These are phyloP conservation scores for Monomorium pharaonis DNA, from an alignment of 1,140 invertebrate genomes.

Conservation along the genomic window DNA sequence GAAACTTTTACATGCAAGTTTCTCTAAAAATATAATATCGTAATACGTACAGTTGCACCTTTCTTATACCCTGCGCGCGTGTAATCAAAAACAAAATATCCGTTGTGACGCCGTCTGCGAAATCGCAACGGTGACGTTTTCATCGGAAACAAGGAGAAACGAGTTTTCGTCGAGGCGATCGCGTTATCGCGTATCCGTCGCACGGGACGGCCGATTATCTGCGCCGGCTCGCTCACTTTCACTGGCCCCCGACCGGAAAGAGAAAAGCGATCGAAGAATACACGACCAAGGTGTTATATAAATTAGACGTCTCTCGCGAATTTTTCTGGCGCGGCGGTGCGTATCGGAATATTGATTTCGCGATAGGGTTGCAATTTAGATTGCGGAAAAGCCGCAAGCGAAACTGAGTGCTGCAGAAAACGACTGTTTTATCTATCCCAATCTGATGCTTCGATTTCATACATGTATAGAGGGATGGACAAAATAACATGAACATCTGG, in stretches of 20 bases:
- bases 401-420: background rate
- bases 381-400: background rate
- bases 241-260: constrained; percentile 74
- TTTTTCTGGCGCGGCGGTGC: constrained; percentile 24
- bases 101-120: background rate
- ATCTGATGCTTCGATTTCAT: background rate
- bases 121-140: background rate
- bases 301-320: constrained; percentile 76
- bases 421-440: background rate
- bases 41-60: background rate
- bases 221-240: constrained; percentile 76
- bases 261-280: constrained; percentile 75
- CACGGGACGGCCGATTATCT: constrained; percentile 53
- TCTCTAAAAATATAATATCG: background rate
- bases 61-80: background rate
- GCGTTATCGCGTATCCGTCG: constrained; percentile 68
- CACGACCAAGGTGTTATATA: constrained; percentile 76
- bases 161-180: constrained; percentile 59
- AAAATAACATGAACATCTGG: no score
- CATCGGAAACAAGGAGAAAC: constrained; percentile 50
- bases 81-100: background rate
- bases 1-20: background rate
- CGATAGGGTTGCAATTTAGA: constrained; percentile 13
- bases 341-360: constrained; percentile 32
- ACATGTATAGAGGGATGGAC: background rate